Percentiles rank a stretch among this genome's conserved stretches.
phyloP scores from a whole-genome alignment of 2,888 invertebrate genomes.

The Eupithecia abbreviata region DNA sequence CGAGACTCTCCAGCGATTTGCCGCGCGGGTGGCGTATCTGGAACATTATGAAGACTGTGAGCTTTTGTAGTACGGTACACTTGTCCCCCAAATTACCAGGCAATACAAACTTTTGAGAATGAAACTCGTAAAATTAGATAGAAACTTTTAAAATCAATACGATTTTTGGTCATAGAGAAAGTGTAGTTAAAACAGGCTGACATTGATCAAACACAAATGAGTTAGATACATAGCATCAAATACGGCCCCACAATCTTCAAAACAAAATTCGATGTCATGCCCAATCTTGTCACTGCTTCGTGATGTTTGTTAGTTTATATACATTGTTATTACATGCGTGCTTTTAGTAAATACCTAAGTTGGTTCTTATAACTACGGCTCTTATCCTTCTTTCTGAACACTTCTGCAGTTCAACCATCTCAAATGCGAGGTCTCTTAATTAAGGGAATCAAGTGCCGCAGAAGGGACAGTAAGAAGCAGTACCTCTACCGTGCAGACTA shows the following conservation, averaged over 20 bases:
- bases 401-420: conserved; percentile 6
- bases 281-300: conserved; percentile 33
- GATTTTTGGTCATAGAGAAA: neutral
- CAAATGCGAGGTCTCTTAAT: neutral
- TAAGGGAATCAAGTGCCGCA: neutral
- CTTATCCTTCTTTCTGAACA: conserved; percentile 25
- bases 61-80: neutral
- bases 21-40: conserved; percentile 93
- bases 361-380: conserved; percentile 19
- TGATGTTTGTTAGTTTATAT: conserved; percentile 40
- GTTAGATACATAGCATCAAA: conserved; percentile 29
- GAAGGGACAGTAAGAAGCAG: conserved; percentile 29
- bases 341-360: conserved; percentile 38
- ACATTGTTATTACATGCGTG: conserved; percentile 44
- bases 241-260: conserved; percentile 25
- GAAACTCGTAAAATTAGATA: neutral
- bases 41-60: neutral
- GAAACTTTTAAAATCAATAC: neutral
- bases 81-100: conserved; percentile 8
- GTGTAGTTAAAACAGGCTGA: conserved; percentile 4
- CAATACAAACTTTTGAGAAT: neutral
- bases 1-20: conserved; percentile 92
- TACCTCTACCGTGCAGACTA: conserved; percentile 68
- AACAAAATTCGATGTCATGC: conserved; percentile 39
- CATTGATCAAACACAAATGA: conserved; percentile 25